Base-by-base conservation (phyloP, 2,797 vertebrate species). In the Pangasius macronema region DNA sequence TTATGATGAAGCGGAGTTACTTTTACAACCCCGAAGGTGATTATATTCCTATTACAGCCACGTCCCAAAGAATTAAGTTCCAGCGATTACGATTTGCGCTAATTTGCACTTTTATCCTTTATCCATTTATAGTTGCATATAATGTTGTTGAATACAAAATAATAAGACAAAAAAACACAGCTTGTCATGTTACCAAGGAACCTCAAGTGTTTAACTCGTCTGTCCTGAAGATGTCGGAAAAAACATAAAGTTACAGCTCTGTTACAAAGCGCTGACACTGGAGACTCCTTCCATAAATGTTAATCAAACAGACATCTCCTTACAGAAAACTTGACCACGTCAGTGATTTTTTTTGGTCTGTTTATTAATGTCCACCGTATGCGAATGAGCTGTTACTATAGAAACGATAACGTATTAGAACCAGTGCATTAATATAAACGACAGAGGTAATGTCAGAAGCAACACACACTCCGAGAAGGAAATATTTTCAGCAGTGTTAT, bases 371-470 rank as follows among this genome's bases (percentile, higher is more conserved):
- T 53, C 49, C 16, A 3, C 13, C 6, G 7, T 79, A 53, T 30
- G 46, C 27, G 49, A 79, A 33, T 20, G 10, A 61, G 70, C 20
- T 5, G n/a, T 68, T 68, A 30, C n/a, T 68, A 88, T 76, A 83
- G 85, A 87, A 84, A 85, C 85, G 2, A 51, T 75, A 42, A 36
- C 2, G 5, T 68, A 36, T 18, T 14, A 67, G 27, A n/a, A 27
- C 8, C 27, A 68, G 18, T 3, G 83, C 75, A 87, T 84, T 80
- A 87, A 89, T 42, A 83, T 63, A 82, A 85, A 84, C 70, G 72
- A 3, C 18, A 14, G 55, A 7, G 36, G 10, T 73, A 70, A 85
- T 79, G 85, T 68, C 75, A 46, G 76, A 57, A 86, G 61, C 68
- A 84, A 63, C 68, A 75, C 77, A 81, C 53, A 72, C 36, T 18